Evolutionary conservation across 2,888 invertebrate genomes (phyloP), one percentile per base, ranked within the genome.

Genomic region (Diadegma fenestrale): DNA sequence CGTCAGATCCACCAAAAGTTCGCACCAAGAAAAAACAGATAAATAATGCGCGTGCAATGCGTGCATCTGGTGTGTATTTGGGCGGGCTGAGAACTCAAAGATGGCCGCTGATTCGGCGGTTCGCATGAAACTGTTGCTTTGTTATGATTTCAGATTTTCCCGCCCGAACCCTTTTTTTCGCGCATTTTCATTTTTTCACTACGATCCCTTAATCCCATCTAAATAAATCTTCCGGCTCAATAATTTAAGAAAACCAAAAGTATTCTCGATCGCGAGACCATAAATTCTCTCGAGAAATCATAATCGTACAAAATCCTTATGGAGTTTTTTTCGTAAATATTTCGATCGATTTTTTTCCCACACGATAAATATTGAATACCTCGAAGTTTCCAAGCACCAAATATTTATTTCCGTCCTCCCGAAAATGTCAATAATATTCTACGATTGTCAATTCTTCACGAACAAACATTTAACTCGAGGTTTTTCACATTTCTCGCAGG

Each of bases 91-190:
- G 66, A 54, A 86, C 79, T 81, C 66, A 78, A 88, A 88, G 66
- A 90, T 90, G 90, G 90, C 88, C 88, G 84, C 76, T 22, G 37
- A 80, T 88, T 89, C 90, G 89, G 89, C 90, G 90, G 88, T 87
- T 87, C 71, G 77, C 88, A 88, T 75, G 77, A 88, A 88, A 88
- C 75, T 72, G 51, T 54, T 68, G 54, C 37, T 79, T 85, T 82
- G 64, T 81, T 68, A 71, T 81, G 58, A 58, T 63, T 17, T 3
- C 17, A 30, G 45, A 58, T 61, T 82, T 72, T 78, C 30, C 19
- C 43, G 58, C 58, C 68, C n/a, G 30, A 61, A 79, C n/a, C 68
- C 30, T 22, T 41, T 72, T 54, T 2, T 17, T 43, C 22, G 43
- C 45, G 37, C n/a, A 43, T 48, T 72, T 68, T 30, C 2, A 41